Base-by-base conservation (phyloP, 2,113 vertebrate genomes). In the Copsychus sechellarum region DNA sequence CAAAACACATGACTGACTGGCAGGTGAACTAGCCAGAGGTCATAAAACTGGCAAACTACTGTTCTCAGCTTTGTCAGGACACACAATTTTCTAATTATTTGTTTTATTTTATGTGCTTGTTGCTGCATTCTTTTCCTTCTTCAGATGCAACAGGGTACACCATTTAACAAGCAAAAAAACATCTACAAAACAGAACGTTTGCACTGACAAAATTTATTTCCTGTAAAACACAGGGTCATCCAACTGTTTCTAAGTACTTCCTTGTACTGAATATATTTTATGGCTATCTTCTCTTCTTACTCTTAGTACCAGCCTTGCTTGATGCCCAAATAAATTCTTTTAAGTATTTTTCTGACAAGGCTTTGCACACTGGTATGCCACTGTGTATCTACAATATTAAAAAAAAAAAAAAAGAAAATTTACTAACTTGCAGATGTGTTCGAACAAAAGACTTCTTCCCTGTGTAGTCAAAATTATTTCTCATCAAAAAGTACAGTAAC, bases 381-480 rank as follows among this genome's bases (percentile, higher is more conserved):
- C 19, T 43, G 22, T 23, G 13, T 23, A 60, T 25, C 14, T 48
- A 79, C 1, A 36, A 2, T 20, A 67, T 45, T 64, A 54, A 45
- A 82, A 48, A 26, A 53, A 31, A n/a, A 64, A 81, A 50, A 67
- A 60, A 72, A 57, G 15, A 7, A 47, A 54, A 34, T 22, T 29
- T 23, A 97, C 97, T 53, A 62, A 99, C 99, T 97, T 99, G 99
- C 60, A 99, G 93, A 97, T 99, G 99, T 1, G 99, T 99, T 92
- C 99, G 98, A 66, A 99, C 99, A 64, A 99, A 99, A 69, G 99
- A 99, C 76, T 99, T 99, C 96, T 99, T 99, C 14, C 99, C 98
- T 0, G 99, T 99, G 97, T 99, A 99, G 97, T 99, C 99, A n/a
- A 99, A 99, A 97, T 99, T 99, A 97, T 99, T 99, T 95, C 99